Conservation (phyloP, 2,797 vertebrate genomes). For the Megalops cyprinoides region DNA sequence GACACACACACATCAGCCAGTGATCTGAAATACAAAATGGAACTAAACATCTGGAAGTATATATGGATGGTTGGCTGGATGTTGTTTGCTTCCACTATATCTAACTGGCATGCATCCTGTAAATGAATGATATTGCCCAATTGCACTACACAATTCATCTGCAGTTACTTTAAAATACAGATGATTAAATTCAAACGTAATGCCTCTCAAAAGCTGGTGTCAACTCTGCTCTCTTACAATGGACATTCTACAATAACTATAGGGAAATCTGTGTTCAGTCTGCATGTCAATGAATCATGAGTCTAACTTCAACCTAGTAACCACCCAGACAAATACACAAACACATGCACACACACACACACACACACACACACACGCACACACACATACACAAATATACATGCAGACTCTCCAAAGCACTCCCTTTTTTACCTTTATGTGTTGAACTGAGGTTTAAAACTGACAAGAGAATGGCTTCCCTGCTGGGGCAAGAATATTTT, state of each 20-base stretch:
- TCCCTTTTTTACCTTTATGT: not conserved
- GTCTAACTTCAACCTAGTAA: too few species aligned
- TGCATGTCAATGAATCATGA: too few species aligned
- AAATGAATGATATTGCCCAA: not conserved
- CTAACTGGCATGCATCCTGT: too few species aligned
- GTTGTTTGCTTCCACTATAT: not conserved
- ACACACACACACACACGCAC: not conserved
- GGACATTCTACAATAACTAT: not conserved
- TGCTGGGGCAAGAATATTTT: conserved; percentile 25
- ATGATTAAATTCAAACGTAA: not conserved
- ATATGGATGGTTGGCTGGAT: not conserved
- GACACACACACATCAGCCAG: conserved; percentile 1
- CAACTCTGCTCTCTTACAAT: not conserved
- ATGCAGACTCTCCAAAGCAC: not conserved
- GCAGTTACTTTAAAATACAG: not conserved
- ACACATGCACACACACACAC: too few species aligned
- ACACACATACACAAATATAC: not conserved
- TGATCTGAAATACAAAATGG: not conserved
- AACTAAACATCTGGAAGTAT: not conserved
- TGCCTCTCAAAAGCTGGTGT: not conserved
- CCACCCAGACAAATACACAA: too few species aligned
- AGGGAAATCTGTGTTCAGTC: not conserved
- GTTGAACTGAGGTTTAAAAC: too few species aligned
- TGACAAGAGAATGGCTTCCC: too few species aligned
- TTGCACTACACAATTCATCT: not conserved